Evolutionary conservation across 2,797 vertebrate genomes (phyloP).

Genomic region (Schizothorax lantsangensis): DNA sequence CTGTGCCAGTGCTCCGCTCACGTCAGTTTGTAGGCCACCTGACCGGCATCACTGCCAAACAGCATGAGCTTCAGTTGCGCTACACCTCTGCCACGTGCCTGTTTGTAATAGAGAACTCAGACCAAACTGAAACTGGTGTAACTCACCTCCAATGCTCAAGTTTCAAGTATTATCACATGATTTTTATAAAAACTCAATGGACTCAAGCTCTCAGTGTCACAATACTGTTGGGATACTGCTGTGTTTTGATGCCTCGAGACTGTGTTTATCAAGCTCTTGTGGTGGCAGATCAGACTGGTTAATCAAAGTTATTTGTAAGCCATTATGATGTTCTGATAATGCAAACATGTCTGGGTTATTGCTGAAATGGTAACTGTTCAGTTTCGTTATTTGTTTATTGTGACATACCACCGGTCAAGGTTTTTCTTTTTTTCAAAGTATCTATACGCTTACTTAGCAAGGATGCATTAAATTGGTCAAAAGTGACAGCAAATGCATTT

Average conservation of each 20-base stretch:
- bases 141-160: not conserved
- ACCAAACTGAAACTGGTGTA: not conserved
- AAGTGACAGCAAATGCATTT: not conserved
- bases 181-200: not conserved
- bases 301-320: too few species aligned
- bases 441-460: not conserved
- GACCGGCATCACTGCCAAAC: not conserved
- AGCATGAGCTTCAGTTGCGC: not conserved
- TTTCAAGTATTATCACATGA: not conserved
- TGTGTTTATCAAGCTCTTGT: not conserved
- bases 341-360: not conserved
- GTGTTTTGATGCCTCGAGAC: not conserved
- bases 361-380: not conserved
- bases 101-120: not conserved
- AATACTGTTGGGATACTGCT: not conserved
- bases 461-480: not conserved
- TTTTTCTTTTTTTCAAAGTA: not conserved
- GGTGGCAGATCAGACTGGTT: not conserved
- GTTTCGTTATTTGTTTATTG: not conserved
- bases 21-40: slow-evolving; percentile 21
- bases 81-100: not conserved
- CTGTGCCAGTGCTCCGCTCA: slow-evolving; percentile 4
- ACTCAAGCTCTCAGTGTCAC: not conserved
- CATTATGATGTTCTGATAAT: not conserved
- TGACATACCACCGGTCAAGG: not conserved